These are phyloP conservation scores for Drosophila maculinotata DNA, from an alignment of 2,888 invertebrate genomes.

Conservation along the genomic window DNA sequence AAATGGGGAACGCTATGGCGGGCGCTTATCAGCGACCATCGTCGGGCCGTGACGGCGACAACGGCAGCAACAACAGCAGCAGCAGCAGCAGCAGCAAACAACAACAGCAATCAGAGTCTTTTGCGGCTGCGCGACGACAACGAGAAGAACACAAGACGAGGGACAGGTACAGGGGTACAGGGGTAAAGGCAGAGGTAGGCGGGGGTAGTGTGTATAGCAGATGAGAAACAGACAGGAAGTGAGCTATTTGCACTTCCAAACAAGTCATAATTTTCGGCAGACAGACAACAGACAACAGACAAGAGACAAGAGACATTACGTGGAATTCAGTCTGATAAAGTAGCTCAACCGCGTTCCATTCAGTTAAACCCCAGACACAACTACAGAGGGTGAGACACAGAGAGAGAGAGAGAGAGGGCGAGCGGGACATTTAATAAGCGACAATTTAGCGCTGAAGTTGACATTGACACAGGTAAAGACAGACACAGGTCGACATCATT, in stretches of 20 bases:
- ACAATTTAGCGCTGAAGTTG: conserved; percentile 76
- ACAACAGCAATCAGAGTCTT: conserved; percentile 55
- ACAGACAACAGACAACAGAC: conserved; percentile 50
- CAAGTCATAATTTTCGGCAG: conserved; percentile 81
- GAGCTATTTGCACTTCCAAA: conserved; percentile 79
- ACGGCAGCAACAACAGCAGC: conserved; percentile 28
- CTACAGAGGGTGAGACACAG: neutral
- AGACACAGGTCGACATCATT: conserved; percentile 33
- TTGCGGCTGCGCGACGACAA: conserved; percentile 57
- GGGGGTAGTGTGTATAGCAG: conserved; percentile 1
- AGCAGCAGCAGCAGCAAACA: conserved; percentile 26
- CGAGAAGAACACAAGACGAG: conserved; percentile 11
- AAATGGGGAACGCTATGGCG: conserved; percentile 26
- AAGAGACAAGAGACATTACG: conserved; percentile 61
- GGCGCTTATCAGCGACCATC: conserved; percentile 69
- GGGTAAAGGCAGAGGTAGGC: neutral
- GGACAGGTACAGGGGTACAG: conserved; percentile 10
- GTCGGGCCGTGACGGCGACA: conserved; percentile 72
- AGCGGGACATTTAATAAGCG: conserved; percentile 70
- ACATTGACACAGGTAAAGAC: conserved; percentile 73
- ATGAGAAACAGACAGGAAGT: conserved; percentile 67
- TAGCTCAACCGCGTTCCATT: conserved; percentile 58
- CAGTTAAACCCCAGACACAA: conserved; percentile 26
- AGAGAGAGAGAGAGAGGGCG: neutral
- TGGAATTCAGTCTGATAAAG: conserved; percentile 67